Conservation (phyloP, 2,797 vertebrate genomes). For the Salmo trutta region DNA sequence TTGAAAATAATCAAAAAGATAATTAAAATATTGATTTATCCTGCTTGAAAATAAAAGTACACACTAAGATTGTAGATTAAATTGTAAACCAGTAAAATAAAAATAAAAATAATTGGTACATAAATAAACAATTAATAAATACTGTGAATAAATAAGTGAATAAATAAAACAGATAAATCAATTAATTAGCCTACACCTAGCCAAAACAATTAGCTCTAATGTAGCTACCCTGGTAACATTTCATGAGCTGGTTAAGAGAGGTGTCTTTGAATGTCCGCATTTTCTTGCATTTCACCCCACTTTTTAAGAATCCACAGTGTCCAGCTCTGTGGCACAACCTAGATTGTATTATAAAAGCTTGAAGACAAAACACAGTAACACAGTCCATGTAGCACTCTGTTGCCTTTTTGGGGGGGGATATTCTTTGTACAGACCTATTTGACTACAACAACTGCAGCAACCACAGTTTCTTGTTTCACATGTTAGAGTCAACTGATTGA, state of each 20-base stretch:
- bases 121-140: conserved; percentile 78
- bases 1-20: conserved; percentile 54
- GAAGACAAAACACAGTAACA: conserved; percentile 53
- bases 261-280: conserved; percentile 35
- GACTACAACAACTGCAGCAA: conserved; percentile 27
- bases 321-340: conserved; percentile 65
- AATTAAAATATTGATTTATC: conserved; percentile 43
- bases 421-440: conserved; percentile 22
- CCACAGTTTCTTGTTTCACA: conserved; percentile 19
- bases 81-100: conserved; percentile 54
- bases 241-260: conserved; percentile 33
- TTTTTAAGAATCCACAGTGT: conserved; percentile 61
- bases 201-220: conserved; percentile 70
- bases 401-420: conserved; percentile 17
- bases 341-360: conserved; percentile 35
- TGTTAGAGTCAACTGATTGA: conserved; percentile 20
- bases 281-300: conserved; percentile 29
- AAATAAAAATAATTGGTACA: conserved; percentile 68
- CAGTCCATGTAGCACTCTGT: conserved; percentile 53
- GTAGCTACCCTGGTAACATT: conserved; percentile 50
- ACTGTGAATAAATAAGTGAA: conserved; percentile 75
- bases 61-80: conserved; percentile 62
- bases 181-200: conserved; percentile 64
- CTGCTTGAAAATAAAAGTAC: conserved; percentile 76
- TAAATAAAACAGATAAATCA: conserved; percentile 67